Evolutionary conservation across 1,140 invertebrate genomes (phyloP).

Genomic region (Musca vetustissima): DNA sequence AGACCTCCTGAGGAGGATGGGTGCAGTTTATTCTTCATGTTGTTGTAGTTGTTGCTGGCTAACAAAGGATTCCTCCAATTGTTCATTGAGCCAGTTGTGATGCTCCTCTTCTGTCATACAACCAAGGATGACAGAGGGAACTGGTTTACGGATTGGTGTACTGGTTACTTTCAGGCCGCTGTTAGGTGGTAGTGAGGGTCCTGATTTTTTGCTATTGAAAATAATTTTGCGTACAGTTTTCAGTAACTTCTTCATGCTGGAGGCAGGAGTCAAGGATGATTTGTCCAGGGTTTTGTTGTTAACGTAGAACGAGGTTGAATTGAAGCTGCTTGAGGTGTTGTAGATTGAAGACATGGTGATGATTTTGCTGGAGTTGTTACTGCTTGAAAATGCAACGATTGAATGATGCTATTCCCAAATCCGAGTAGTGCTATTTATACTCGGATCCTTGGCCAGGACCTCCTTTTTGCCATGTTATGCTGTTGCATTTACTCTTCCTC

Average conservation of each 20-base stretch:
- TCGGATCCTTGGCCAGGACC: not conserved
- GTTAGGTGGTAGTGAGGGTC: constrained; percentile 18
- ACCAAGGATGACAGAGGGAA: constrained; percentile 20
- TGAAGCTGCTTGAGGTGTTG: constrained; percentile 5
- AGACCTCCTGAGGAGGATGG: no score
- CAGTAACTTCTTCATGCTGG: constrained; percentile 10
- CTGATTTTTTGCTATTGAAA: constrained; percentile 10
- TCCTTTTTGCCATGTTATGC: no score
- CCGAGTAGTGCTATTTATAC: constrained; percentile 19
- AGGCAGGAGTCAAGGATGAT: not conserved
- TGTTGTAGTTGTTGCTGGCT: not conserved
- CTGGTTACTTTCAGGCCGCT: constrained; percentile 11
- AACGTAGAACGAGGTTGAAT: not conserved
- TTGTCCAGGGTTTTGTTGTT: constrained; percentile 22
- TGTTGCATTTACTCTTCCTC: no score
- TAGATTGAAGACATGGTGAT: no score
- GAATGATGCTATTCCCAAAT: not conserved
- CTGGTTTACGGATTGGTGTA: constrained; percentile 18
- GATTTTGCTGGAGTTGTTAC: no score
- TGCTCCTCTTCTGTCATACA: constrained; percentile 24
- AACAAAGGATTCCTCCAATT: not conserved
- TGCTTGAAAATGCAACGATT: not conserved
- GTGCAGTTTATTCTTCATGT: not conserved
- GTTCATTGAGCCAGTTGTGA: constrained; percentile 25
- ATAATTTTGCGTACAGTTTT: constrained; percentile 27